Base-by-base conservation (phyloP, 2,888 invertebrate species). In the Gasteruption jaculator region DNA sequence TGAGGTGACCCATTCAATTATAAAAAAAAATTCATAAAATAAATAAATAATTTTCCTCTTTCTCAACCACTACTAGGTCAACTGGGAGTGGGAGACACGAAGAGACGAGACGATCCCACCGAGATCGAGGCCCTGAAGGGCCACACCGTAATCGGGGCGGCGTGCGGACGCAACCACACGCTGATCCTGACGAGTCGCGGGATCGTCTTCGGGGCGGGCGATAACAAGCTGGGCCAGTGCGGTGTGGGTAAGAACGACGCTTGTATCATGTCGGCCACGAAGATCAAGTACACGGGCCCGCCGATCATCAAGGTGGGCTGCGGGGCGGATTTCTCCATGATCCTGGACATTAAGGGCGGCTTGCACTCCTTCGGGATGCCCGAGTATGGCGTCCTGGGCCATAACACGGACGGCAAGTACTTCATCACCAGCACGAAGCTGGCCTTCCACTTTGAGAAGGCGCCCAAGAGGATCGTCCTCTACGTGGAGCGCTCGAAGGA, bases 361-460 rank as follows among this genome's bases (percentile, higher is more conserved):
- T 73, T 94, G 35, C 90, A 91, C 68, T 89, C 92, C 0, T 94
- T 94, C 65, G 95, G 95, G 1, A 77, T 88, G 56, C 94, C 95
- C 0, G 94, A 95, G 61, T 91, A 89, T 65, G 95, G 95, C 1
- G 93, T 92, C 59, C 71, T 93, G 33, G 92, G 94, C 16, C 93
- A 94, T 71, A 94, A 94, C 69, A 90, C 92, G 1, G 94, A 94
- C 69, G 94, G 94, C 15, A 91, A 93, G 69, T 94, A 90, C 69
- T 93, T 95, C 71, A 85, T 91, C 43, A 90, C 88, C 10, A 86
- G 85, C 50, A 92, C 86, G 24, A 93, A 91, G 66, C 75, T 94
- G 61, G 85, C 86, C 55, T 94, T 82, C 76, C 85, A 88, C 67
- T 90, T 83, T 71, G 91, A 91, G 71, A 82, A 84, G 38, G 78